Evolutionary conservation across 2,888 invertebrate species (phyloP), one percentile per base, ranked within the genome.

Genomic region (Frankliniella intonsa): DNA sequence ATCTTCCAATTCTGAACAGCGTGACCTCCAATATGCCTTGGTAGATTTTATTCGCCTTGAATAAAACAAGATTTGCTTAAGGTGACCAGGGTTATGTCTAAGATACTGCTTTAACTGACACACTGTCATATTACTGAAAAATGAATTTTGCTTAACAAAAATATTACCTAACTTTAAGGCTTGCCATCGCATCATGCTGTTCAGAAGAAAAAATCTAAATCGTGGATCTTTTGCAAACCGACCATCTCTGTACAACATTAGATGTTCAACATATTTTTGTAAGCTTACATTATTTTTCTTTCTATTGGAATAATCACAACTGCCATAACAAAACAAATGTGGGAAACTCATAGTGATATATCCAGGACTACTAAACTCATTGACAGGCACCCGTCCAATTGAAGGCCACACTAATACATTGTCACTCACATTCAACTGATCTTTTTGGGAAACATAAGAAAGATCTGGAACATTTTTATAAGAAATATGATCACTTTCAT

Each of bases 331-430:
- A 80, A 84, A 83, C 5, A 83, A 80, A 25, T 80, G n/a, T 7
- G 83, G 84, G 69, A 84, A 83, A 8, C 83, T 82, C 81, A 80
- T 80, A 7, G 80, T 80, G 14, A 82, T 80, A 50, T 81, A 82
- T 0, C 82, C 82, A 55, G 80, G 80, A 25, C 82, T 83, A 22
- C 25, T 83, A 50, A 83, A 83, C 50, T 83, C 83, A 38, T 82
- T 82, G 8, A 82, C 76, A 10, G 83, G 82, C 22, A 81, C 49
- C 11, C 1, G 3, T 8, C 50, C 25, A 62, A 82, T 25, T 3
- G n/a, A 11, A 7, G 82, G 82, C 80, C 82, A 82, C 17, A 79
- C 22, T 9, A 55, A n/a, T 2, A 65, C 65, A n/a, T n/a, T n/a
- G 3, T n/a, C 65, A 65, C 12, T 65, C 2, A 65, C 12, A n/a